Percentiles rank a stretch among this genome's conserved stretches.
Conservation (phyloP, 2,113 vertebrate genomes). For the Seriola rivoliana region DNA sequence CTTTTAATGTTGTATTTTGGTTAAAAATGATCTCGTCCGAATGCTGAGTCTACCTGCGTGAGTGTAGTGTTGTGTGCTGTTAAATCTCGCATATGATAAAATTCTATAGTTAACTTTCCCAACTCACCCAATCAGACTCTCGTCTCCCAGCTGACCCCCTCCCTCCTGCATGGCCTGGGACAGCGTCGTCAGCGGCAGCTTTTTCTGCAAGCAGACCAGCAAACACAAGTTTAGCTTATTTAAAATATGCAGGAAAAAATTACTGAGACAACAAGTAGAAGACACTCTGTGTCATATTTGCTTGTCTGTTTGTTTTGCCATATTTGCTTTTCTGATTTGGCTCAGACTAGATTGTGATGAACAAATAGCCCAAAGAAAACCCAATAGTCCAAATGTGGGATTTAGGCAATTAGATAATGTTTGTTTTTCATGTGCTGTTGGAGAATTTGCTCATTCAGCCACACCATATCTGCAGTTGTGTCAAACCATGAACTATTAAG, state of each 20-base stretch:
- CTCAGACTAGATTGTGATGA: not conserved
- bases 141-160: constrained; percentile 89
- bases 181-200: constrained; percentile 90
- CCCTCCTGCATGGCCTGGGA: constrained; percentile 94
- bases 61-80: not conserved
- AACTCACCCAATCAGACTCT: constrained; percentile 92
- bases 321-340: constrained; percentile 9
- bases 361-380: not conserved
- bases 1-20: not conserved
- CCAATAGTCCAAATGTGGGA: not conserved
- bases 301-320: not conserved
- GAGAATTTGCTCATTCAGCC: not conserved
- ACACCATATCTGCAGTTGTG: not conserved
- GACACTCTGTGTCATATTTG: not conserved
- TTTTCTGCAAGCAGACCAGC: constrained; percentile 87
- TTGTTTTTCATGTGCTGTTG: not conserved
- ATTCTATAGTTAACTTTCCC: not conserved
- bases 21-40: not conserved
- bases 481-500: not conserved
- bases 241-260: not conserved
- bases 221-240: not conserved
- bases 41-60: not conserved
- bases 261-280: not conserved
- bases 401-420: not conserved
- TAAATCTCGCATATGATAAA: not conserved